Evolutionary conservation across 1,140 invertebrate genomes (phyloP), one percentile per base, ranked within the genome.

Genomic region (Araneus ventricosus): DNA sequence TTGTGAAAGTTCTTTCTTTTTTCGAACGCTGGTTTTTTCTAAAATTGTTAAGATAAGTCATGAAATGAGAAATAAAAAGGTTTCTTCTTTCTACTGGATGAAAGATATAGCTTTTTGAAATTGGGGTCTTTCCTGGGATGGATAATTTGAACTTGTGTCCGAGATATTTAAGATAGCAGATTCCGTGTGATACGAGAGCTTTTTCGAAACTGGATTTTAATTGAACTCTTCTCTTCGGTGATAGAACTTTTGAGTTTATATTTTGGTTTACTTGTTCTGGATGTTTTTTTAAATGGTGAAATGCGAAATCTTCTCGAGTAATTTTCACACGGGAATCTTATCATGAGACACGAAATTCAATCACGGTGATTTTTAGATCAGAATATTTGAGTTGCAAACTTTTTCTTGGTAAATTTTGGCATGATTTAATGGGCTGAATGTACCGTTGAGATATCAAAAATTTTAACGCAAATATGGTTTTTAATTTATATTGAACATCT

Each of bases 1-100:
- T 84, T 57, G 14, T 27, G 17, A 75, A 75, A 34, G 0, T 37
- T 37, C 4, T 67, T 34, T 20, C 20, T 75, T 75, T 75, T n/a
- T n/a, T n/a, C 2, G 24, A 61, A 61, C 22, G 5, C 5, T 63
- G 17, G 7, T 37, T 37, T 34, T 37, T 17, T 17, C 10, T 34
- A 37, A 75, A 75, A 75, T 75, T 75, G 70, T 75, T 75, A 75
- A 75, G 80, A 84, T 84, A 84, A 84, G 45, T 84, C 82, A 30
- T 84, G 82, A 84, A 84, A 84, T 52, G 39, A 24, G 82, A 57
- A 45, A 84, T 45, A 57, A 84, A 84, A 84, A 52, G 24, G 45
- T 7, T 57, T 84, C 82, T 34, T 45, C 17, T 84, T 84, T 84
- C 41, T 17, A 22, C 52, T 84, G 45, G 10, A 52, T 27, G 82